Evolutionary conservation across 2,888 invertebrate genomes (phyloP), one percentile per base, ranked within the genome.

Genomic region (Keiferia lycopersicella): DNA sequence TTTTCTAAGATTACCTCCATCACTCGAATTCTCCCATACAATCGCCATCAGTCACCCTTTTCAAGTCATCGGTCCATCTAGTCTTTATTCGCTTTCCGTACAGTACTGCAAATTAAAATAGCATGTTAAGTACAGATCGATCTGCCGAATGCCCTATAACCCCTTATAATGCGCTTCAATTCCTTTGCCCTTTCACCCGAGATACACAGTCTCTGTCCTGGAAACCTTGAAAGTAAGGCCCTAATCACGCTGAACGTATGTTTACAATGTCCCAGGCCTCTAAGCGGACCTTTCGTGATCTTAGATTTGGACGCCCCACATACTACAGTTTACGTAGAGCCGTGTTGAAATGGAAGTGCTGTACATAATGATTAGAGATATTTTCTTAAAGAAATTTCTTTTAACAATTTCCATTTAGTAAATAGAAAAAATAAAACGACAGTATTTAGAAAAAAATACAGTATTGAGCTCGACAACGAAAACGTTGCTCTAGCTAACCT

Each of bases 251-350:
- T 58, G 57, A 60, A 11, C 63, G 62, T 63, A 63, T 66, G 63
- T 66, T 60, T 63, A 62, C 65, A 34, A 53, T 59, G 63, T 56
- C 59, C 56, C 34, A 34, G 34, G 10, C 34, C 62, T 34, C 57
- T 57, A 53, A 58, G 66, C 74, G 70, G 72, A 65, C 65, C 60
- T 73, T 74, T 83, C 80, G 84, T 87, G 87, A 87, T 83, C 80
- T 79, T 67, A 80, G 83, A 88, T 87, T 87, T 86, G 81, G 79
- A 84, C 85, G 86, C 81, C 82, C 86, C 76, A 86, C 80, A 84
- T 84, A 78, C 74, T 68, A 59, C 18, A n/a, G 16, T 39, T 56
- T 12, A 41, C 51, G 16, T 18, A 38, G 61, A 38, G 38, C 18
- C n/a, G 51, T n/a, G 38, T 39, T 57, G 65, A 45, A 62, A 63